Conservation (phyloP, 2,888 invertebrate species). For the Rhimphoctona megacephalus region DNA sequence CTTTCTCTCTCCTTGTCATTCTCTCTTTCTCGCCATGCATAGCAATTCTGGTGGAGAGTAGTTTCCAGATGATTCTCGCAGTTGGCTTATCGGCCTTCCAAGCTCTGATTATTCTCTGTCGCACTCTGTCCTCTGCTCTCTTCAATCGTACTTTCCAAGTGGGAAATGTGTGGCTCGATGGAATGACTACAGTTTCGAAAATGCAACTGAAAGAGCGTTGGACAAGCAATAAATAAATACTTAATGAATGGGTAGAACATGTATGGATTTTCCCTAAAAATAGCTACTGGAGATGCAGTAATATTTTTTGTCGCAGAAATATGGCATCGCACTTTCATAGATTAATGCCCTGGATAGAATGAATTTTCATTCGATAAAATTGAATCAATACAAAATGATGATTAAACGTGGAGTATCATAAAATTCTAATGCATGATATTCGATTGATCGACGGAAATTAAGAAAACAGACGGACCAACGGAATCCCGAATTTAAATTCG, state of each 20-base stretch:
- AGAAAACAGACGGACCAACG: neutral
- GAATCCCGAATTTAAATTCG: neutral
- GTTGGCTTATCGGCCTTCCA: conserved; percentile 13
- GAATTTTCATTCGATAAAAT: neutral
- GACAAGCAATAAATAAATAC: neutral
- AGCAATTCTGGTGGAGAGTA: conserved; percentile 29
- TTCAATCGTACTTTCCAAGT: neutral
- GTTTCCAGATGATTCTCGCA: conserved; percentile 46
- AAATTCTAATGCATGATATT: neutral
- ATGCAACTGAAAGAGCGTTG: neutral
- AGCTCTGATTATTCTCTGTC: conserved; percentile 4
- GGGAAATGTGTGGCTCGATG: conserved; percentile 31
- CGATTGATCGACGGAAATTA: neutral
- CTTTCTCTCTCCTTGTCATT: conserved; percentile 19
- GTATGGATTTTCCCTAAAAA: neutral
- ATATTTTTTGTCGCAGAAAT: neutral
- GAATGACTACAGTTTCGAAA: conserved; percentile 17
- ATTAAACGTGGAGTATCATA: neutral
- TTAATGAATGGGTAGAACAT: neutral
- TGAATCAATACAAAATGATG: neutral
- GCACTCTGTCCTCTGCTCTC: neutral
- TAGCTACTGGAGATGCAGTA: neutral
- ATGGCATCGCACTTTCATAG: neutral
- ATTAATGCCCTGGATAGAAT: neutral
- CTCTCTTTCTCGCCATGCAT: conserved; percentile 12